A percentile compares a stretch with the other conserved stretches of the same genome.
Evolutionary conservation across 2,888 invertebrate species (phyloP).

Genomic region (Phengaris arion): DNA sequence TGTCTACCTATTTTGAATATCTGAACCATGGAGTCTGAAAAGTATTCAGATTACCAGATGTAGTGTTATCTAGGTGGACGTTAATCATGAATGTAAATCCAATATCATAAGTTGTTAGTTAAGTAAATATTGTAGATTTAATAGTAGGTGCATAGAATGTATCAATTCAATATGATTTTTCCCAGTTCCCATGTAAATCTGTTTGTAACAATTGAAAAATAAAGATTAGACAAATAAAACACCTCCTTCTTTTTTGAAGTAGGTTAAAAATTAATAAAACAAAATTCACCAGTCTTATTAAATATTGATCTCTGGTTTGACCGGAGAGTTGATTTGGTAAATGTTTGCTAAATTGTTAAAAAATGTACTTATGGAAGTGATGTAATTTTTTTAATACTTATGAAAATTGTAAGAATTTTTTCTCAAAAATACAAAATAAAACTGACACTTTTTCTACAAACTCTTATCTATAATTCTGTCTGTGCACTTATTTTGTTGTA

Average conservation of each 20-base stretch:
- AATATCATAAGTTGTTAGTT: constrained; percentile 60
- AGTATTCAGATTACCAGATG: constrained; percentile 35
- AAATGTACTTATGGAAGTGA: constrained; percentile 74
- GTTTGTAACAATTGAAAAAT: constrained; percentile 43
- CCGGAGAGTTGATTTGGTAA: constrained; percentile 73
- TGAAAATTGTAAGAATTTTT: constrained; percentile 54
- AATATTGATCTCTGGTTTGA: constrained; percentile 70
- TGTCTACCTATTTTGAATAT: constrained; percentile 55
- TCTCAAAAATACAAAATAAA: constrained; percentile 17
- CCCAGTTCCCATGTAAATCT: constrained; percentile 40
- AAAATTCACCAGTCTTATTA: constrained; percentile 41
- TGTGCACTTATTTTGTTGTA: constrained; percentile 7
- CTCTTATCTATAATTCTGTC: background rate
- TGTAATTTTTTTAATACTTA: constrained; percentile 65
- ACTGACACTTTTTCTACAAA: constrained; percentile 25
- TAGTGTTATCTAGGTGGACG: constrained; percentile 56
- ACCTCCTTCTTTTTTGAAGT: constrained; percentile 25
- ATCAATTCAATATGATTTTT: constrained; percentile 38
- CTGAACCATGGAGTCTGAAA: constrained; percentile 49
- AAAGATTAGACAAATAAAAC: constrained; percentile 29
- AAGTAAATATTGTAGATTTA: constrained; percentile 63
- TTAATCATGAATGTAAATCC: constrained; percentile 68
- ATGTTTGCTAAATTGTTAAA: constrained; percentile 74
- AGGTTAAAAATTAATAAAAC: background rate
- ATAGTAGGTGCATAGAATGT: constrained; percentile 54